phyloP scores from a whole-genome alignment of 2,888 invertebrate species.

The Saturnia pavonia region DNA sequence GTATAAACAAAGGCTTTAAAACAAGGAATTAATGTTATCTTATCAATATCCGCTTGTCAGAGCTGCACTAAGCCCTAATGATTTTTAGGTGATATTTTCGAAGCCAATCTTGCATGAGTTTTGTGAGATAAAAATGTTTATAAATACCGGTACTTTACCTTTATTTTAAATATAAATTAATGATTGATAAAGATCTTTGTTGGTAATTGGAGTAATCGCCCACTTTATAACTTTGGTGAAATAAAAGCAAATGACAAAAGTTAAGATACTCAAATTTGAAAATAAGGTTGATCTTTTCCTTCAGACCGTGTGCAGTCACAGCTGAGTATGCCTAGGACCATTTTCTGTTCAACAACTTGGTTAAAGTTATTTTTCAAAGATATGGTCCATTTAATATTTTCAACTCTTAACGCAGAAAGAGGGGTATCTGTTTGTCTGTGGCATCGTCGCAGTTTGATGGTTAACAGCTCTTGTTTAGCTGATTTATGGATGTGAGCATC shows the following conservation, averaged over 20 bases:
- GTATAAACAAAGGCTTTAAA: background rate
- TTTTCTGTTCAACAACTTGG: background rate
- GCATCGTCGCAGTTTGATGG: too few relatives aligned
- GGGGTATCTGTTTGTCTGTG: too few relatives aligned
- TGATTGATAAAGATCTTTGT: background rate
- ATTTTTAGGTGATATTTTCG: conserved; percentile 4
- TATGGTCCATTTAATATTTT: too few relatives aligned
- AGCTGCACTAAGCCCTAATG: conserved; percentile 1
- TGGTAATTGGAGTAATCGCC: background rate
- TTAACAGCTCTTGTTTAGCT: too few relatives aligned
- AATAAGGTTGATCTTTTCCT: background rate
- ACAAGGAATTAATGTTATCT: conserved; percentile 9
- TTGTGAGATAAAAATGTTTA: conserved; percentile 3
- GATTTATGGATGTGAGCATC: too few relatives aligned
- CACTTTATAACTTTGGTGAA: background rate
- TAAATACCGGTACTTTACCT: conserved; percentile 12
- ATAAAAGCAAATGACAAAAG: background rate
- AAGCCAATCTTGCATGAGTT: background rate
- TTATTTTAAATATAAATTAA: background rate
- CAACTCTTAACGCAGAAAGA: too few relatives aligned
- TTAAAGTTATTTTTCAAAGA: background rate
- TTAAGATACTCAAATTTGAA: background rate
- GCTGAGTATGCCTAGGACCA: background rate
- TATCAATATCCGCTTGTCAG: conserved; percentile 15
- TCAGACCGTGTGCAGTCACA: background rate